A percentile compares a stretch with the other conserved stretches of the same genome.
Conservation (phyloP, 2,888 invertebrate genomes). For the Synergus gifuensis region DNA sequence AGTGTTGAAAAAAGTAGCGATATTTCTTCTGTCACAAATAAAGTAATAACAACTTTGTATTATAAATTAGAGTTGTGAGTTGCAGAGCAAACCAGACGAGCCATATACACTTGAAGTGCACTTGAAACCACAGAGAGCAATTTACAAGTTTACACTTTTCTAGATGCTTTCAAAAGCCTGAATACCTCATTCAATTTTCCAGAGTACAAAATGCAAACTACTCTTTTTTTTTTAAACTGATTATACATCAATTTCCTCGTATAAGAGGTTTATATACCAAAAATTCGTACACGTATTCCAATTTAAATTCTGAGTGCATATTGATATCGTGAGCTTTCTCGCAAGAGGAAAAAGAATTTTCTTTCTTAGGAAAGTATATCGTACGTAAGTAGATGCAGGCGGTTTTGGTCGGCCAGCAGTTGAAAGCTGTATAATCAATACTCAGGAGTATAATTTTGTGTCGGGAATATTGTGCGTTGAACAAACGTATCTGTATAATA, state of each 20-base stretch:
- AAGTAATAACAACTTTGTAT: neutral
- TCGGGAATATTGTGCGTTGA: conserved; percentile 1
- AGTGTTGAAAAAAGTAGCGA: neutral
- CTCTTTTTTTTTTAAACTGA: neutral
- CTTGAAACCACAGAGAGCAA: neutral
- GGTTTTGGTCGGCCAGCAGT: conserved; percentile 26
- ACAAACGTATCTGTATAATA: neutral
- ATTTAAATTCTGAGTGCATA: conserved; percentile 25
- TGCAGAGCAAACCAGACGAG: neutral
- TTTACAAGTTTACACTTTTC: conserved; percentile 28
- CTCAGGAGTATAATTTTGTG: neutral
- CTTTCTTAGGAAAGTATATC: neutral
- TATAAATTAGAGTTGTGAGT: neutral
- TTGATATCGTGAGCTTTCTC: conserved; percentile 24
- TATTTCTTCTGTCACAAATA: neutral
- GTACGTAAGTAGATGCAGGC: conserved; percentile 20
- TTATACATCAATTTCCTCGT: conserved; percentile 15
- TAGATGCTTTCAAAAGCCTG: neutral
- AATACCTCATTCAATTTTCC: conserved; percentile 8
- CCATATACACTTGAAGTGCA: neutral
- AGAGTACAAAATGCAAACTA: neutral
- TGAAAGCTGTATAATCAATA: conserved; percentile 28
- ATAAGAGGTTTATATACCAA: neutral
- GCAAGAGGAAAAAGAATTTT: conserved; percentile 4
- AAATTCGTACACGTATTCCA: neutral